Conservation (phyloP, 1,140 invertebrate species). For the Bombus balteatus region DNA sequence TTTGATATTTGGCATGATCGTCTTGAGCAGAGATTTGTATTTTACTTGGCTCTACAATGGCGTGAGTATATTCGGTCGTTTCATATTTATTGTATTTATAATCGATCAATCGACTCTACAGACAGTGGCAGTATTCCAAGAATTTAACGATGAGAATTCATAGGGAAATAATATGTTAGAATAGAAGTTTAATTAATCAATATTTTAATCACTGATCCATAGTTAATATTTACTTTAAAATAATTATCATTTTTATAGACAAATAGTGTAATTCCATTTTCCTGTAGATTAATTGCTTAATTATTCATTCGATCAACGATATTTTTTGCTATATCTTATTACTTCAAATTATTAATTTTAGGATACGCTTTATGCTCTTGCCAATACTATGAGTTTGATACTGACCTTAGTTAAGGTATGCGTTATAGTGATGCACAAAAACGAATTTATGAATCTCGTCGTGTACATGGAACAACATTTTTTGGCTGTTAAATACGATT, state of each 20-base stretch:
- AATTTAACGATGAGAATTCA: not conserved
- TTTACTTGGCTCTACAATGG: constrained; percentile 36
- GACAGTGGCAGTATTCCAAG: not conserved
- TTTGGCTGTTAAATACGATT: constrained; percentile 50
- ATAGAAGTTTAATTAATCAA: no score
- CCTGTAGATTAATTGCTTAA: not conserved
- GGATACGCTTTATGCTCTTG: constrained; percentile 31
- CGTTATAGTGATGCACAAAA: constrained; percentile 2
- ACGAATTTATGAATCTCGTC: constrained; percentile 38
- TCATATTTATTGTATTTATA: not conserved
- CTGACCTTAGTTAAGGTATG: constrained; percentile 38
- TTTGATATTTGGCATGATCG: not conserved
- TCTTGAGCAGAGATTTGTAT: constrained; percentile 43
- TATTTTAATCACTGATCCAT: no score
- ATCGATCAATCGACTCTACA: not conserved
- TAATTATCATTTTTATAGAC: not conserved
- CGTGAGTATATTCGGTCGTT: constrained; percentile 46
- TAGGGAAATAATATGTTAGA: no score
- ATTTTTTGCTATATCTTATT: not conserved
- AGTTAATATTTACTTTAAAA: not conserved
- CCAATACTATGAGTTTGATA: constrained; percentile 27
- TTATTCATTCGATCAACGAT: not conserved
- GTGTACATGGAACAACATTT: constrained; percentile 54
- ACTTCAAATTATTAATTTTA: constrained; percentile 9
- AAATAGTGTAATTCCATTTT: not conserved